A percentile compares a stretch with the other conserved stretches of the same genome.
These are phyloP conservation scores for Arrhopalites spinosus DNA, from an alignment of 2,888 invertebrate genomes.

Conservation along the genomic window DNA sequence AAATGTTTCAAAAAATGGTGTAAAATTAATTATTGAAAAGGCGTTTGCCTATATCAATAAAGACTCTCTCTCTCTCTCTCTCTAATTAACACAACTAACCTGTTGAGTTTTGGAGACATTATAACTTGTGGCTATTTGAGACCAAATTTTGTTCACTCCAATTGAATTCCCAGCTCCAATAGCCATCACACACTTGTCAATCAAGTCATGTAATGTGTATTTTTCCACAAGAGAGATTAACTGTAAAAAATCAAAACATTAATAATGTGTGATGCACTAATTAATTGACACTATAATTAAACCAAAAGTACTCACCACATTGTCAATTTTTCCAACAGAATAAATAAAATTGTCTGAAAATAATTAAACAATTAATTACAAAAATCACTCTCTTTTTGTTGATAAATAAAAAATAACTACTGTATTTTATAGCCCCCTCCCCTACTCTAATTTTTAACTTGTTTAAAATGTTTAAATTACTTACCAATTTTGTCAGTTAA, in stretches of 20 bases:
- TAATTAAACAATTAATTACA: too few relatives aligned
- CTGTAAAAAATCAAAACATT: constrained; percentile 15
- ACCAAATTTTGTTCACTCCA: constrained; percentile 34
- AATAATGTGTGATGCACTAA: background rate
- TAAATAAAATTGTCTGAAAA: constrained; percentile 11
- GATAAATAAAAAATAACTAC: too few relatives aligned
- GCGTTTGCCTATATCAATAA: too few relatives aligned
- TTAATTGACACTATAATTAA: background rate
- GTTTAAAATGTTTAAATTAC: too few relatives aligned
- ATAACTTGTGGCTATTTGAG: background rate
- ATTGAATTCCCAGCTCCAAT: constrained; percentile 26
- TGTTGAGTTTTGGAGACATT: constrained; percentile 7
- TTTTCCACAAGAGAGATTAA: constrained; percentile 2
- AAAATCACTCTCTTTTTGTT: too few relatives aligned
- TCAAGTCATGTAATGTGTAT: constrained; percentile 23
- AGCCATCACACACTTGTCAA: constrained; percentile 1
- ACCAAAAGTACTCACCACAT: constrained; percentile 1
- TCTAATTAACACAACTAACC: too few relatives aligned
- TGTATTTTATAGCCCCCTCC: too few relatives aligned
- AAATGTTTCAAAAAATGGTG: too few relatives aligned
- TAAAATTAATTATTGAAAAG: too few relatives aligned
- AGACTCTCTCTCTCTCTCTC: too few relatives aligned
- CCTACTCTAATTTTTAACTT: too few relatives aligned
- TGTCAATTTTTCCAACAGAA: constrained; percentile 23
- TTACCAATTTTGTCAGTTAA: constrained; percentile 10